These are phyloP conservation scores for Macroglossus sobrinus DNA, from an alignment of 2,113 vertebrate genomes.

Conservation along the genomic window DNA sequence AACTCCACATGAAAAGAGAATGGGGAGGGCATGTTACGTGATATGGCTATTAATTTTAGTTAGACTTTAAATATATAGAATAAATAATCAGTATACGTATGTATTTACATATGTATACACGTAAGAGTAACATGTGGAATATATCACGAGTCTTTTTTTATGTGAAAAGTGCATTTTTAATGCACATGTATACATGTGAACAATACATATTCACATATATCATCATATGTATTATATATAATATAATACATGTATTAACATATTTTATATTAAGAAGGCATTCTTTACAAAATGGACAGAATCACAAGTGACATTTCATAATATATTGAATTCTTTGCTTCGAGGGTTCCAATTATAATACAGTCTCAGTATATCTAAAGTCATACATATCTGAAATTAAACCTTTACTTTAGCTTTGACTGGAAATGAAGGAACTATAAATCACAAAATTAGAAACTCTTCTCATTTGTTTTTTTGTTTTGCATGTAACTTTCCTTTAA, in stretches of 20 bases:
- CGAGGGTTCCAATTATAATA: not conserved
- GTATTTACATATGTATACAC: not conserved
- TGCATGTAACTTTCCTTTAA: not conserved
- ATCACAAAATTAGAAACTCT: conserved; percentile 2
- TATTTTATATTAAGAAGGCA: not conserved
- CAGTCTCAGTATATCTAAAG: not conserved
- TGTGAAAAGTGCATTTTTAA: not conserved
- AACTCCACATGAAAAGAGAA: not conserved
- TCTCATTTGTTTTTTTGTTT: not conserved
- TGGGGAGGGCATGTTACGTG: fast-evolving
- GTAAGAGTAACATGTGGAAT: not conserved
- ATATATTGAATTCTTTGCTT: not conserved
- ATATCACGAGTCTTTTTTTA: not conserved
- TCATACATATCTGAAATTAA: not conserved
- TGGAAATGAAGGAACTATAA: not conserved
- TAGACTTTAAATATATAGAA: not conserved
- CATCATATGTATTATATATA: not conserved
- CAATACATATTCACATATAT: not conserved
- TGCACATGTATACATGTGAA: not conserved
- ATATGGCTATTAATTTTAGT: not conserved
- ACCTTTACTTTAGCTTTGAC: not conserved
- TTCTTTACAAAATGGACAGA: not conserved
- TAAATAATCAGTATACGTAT: not conserved
- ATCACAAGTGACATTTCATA: not conserved
- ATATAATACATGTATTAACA: not conserved